Evolutionary conservation across 2,888 invertebrate species (phyloP).

Genomic region (Tridacna crocea): DNA sequence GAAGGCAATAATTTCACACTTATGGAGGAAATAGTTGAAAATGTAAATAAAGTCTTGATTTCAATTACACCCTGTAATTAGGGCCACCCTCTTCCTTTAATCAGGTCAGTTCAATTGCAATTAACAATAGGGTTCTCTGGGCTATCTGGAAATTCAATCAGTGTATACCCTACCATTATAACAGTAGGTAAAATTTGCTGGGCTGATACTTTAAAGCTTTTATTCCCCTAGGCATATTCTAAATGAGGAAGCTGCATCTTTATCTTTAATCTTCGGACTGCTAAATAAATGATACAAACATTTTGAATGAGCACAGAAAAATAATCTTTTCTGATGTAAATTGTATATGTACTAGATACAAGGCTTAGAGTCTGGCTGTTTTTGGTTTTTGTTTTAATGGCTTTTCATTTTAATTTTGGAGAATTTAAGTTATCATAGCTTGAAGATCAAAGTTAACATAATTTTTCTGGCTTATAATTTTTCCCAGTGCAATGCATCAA

Average conservation of each 20-base stretch:
- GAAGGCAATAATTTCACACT: neutral
- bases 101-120: conserved; percentile 18
- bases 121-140: neutral
- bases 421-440: too few relatives aligned
- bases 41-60: conserved; percentile 26
- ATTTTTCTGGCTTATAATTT: too few relatives aligned
- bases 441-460: too few relatives aligned
- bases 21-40: neutral
- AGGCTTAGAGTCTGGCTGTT: too few relatives aligned
- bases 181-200: conserved; percentile 23
- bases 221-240: neutral
- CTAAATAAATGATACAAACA: too few relatives aligned
- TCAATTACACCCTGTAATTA: conserved; percentile 16
- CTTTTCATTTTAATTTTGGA: too few relatives aligned
- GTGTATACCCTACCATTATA: conserved; percentile 9
- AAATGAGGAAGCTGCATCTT: neutral
- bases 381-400: too few relatives aligned
- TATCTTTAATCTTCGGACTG: too few relatives aligned
- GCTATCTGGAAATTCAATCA: conserved; percentile 2
- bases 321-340: too few relatives aligned
- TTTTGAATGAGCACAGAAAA: too few relatives aligned
- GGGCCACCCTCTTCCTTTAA: conserved; percentile 16
- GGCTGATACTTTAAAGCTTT: neutral
- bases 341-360: too few relatives aligned
- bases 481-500: too few relatives aligned